Percentiles rank a stretch among this genome's conserved stretches.
phyloP scores from a whole-genome alignment of 2,888 invertebrate species.

The Pimpla rufipes region DNA sequence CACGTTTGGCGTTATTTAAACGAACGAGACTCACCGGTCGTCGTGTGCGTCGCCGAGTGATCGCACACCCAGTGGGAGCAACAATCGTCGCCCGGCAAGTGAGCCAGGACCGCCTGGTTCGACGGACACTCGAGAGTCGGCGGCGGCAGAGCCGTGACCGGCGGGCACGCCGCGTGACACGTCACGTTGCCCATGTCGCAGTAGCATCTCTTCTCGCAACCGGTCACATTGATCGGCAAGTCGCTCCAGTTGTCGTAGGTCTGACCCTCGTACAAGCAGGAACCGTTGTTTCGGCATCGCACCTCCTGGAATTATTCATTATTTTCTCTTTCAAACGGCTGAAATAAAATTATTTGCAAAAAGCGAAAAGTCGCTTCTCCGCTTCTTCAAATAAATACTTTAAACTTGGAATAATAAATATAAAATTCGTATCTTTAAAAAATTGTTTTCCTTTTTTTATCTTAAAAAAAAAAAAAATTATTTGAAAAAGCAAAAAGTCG shows the following conservation, averaged over 20 bases:
- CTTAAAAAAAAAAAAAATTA: no score
- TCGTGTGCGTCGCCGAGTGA: conserved; percentile 53
- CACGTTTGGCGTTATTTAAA: background rate
- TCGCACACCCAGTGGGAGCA: conserved; percentile 92
- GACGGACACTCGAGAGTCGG: conserved; percentile 90
- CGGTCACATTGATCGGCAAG: conserved; percentile 92
- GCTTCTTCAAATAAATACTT: no score
- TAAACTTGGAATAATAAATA: no score
- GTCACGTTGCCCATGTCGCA: conserved; percentile 95
- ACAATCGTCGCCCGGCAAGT: conserved; percentile 92
- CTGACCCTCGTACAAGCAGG: conserved; percentile 91
- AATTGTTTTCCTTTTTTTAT: no score
- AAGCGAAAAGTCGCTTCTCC: no score
- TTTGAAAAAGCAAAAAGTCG: no score
- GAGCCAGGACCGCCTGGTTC: conserved; percentile 88
- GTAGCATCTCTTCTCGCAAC: conserved; percentile 94
- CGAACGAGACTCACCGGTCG: conserved; percentile 70
- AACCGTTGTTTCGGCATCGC: conserved; percentile 92
- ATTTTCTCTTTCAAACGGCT: background rate
- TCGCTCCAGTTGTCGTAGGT: conserved; percentile 91
- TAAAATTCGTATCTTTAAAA: no score
- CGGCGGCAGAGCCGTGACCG: conserved; percentile 92
- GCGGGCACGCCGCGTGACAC: conserved; percentile 93
- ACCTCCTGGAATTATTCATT: conserved; percentile 87
- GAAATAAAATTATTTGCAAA: background rate